Conservation (phyloP, 2,797 vertebrate species). For the Rhynchonycteris naso region DNA sequence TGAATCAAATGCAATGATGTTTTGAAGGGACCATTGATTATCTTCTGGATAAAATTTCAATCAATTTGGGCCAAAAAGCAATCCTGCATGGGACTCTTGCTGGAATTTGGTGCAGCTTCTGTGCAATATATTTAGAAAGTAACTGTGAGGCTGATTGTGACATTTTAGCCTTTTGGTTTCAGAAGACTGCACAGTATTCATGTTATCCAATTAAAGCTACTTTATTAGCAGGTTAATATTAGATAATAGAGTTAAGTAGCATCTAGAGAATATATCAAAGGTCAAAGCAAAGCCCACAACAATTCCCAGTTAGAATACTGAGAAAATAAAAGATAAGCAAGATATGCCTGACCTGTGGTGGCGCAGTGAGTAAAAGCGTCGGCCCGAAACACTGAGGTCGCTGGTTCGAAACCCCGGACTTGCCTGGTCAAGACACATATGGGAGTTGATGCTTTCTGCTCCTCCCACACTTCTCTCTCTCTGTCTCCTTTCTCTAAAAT, state of each 20-base stretch:
- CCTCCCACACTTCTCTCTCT: too few relatives aligned
- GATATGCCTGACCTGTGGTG: too few relatives aligned
- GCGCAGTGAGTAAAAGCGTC: too few relatives aligned
- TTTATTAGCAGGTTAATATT: background rate
- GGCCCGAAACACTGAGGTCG: too few relatives aligned
- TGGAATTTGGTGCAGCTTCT: background rate
- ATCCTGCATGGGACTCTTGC: background rate
- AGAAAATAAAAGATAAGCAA: background rate
- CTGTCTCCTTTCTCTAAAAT: too few relatives aligned
- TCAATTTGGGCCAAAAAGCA: background rate
- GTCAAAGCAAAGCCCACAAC: background rate
- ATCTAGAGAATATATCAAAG: constrained; percentile 34
- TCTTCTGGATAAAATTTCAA: constrained; percentile 10
- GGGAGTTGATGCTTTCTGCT: too few relatives aligned
- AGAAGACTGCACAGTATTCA: background rate
- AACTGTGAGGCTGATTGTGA: background rate
- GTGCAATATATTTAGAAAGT: background rate
- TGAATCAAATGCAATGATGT: background rate
- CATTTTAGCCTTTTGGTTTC: background rate
- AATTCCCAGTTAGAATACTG: background rate
- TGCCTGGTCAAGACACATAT: too few relatives aligned
- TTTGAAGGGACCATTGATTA: background rate
- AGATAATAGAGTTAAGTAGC: background rate
- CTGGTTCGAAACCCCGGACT: too few relatives aligned
- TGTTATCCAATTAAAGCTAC: constrained; percentile 24